Evolutionary conservation across 2,797 vertebrate genomes (phyloP), one percentile per base, ranked within the genome.

Genomic region (Pipistrellus pygmaeus): DNA sequence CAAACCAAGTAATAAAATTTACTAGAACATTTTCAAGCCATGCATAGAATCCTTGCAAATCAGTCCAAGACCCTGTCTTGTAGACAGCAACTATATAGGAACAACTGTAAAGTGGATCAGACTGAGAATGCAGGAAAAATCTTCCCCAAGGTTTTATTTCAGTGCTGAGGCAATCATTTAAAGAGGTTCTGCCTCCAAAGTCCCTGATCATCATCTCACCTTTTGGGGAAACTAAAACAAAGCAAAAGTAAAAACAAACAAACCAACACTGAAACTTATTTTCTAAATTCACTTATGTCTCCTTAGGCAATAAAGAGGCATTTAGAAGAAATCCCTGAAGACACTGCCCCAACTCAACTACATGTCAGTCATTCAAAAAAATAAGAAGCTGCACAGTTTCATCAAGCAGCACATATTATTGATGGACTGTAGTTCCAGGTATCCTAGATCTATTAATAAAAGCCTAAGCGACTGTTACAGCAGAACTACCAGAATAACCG

Each of bases 181-280:
- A 73, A 41, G 12, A 71, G 83, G 17, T 84, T 84, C 23, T 85
- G 44, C 72, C 48, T 27, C 46, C 8, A 15, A 92, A 88, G 78
- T 85, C 48, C 23, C 23, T 0, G 11, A 71, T 32, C 11, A 86
- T 80, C 11, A 51, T 75, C 32, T 75, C 18, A 2, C 21, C 7
- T 17, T 89, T 78, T 51, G 27, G 21, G 30, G 82, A 95, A 96
- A 91, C 21, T 75, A 80, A 95, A 94, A 38, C 12, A 38, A 91
- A 89, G 62, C 5, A 69, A 75, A 83, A 78, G 18, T 76, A 76
- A 76, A 73, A n/a, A 51, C n/a, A 73, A 53, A 53, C 27, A 48
- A 48, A 51, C 38, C 88, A 35, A 41, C 11, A 35, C 15, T 81
- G 41, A 93, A 82, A 46, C 30, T 77, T 91, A n/a, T 66, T 96